Conservation (phyloP, 2,113 vertebrate genomes). For the Climacteris rufus region DNA sequence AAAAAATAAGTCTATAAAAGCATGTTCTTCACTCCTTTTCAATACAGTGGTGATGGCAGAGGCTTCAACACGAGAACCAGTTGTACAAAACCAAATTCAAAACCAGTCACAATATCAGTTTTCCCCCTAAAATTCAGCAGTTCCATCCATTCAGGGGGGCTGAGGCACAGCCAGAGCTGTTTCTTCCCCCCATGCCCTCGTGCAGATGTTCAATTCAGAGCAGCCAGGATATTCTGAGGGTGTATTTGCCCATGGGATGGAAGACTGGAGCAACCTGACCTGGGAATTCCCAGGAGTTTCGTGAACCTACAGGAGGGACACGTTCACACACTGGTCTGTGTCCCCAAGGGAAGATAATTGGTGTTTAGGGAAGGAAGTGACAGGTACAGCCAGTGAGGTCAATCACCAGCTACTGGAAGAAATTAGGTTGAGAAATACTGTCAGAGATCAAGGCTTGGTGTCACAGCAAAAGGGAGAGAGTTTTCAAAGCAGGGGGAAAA, state of each 20-base stretch:
- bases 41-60: background rate
- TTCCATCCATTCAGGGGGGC: background rate
- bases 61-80: accelerated
- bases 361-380: background rate
- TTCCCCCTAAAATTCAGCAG: background rate
- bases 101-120: background rate
- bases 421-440: background rate
- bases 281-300: background rate
- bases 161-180: background rate
- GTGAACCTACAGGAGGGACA: background rate
- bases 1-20: slow-evolving; percentile 36
- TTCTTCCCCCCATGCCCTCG: accelerated
- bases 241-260: background rate
- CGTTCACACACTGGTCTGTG: background rate
- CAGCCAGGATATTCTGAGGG: background rate
- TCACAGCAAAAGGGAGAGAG: background rate
- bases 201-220: accelerated
- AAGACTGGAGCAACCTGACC: background rate
- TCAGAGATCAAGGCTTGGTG: background rate
- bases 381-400: background rate
- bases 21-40: background rate
- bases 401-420: background rate
- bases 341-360: background rate
- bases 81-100: background rate
- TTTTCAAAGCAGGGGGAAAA: accelerated